Evolutionary conservation across 2,113 vertebrate genomes (phyloP).

Genomic region (Cinclus cinclus): DNA sequence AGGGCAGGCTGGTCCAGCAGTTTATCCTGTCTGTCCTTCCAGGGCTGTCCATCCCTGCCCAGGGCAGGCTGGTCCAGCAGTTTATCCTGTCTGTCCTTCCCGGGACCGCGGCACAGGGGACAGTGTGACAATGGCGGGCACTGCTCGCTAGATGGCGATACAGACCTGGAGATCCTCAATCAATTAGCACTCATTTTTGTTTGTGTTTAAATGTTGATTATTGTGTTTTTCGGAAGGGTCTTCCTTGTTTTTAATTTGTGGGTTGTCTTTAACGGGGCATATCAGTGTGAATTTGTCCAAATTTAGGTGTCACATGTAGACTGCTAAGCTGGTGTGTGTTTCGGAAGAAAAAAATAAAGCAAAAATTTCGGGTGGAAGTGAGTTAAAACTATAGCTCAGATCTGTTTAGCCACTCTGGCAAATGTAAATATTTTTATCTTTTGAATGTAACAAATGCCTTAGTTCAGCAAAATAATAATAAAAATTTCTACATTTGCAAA

Average conservation of each 20-base stretch:
- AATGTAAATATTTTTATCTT: neutral
- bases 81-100: neutral
- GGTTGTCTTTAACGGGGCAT: neutral
- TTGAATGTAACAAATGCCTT: neutral
- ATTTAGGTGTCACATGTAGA: neutral
- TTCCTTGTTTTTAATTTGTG: neutral
- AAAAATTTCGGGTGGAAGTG: neutral
- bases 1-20: neutral
- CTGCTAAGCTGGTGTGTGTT: neutral
- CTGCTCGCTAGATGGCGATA: slow-evolving; percentile 81
- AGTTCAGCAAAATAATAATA: neutral
- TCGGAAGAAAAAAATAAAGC: neutral
- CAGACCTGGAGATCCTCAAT: slow-evolving; percentile 74
- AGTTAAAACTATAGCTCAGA: neutral
- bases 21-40: neutral
- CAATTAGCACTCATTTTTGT: slow-evolving; percentile 65
- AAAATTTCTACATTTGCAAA: neutral
- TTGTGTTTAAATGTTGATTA: neutral
- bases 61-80: neutral
- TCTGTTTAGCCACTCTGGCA: neutral
- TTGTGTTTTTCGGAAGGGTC: neutral
- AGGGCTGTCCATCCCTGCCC: neutral
- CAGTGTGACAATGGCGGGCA: slow-evolving; percentile 33
- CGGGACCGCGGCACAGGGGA: neutral
- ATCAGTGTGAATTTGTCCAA: neutral